Percentiles rank a stretch among this genome's conserved stretches.
phyloP scores from a whole-genome alignment of 2,888 invertebrate genomes.

The Aleiodes testaceus region DNA sequence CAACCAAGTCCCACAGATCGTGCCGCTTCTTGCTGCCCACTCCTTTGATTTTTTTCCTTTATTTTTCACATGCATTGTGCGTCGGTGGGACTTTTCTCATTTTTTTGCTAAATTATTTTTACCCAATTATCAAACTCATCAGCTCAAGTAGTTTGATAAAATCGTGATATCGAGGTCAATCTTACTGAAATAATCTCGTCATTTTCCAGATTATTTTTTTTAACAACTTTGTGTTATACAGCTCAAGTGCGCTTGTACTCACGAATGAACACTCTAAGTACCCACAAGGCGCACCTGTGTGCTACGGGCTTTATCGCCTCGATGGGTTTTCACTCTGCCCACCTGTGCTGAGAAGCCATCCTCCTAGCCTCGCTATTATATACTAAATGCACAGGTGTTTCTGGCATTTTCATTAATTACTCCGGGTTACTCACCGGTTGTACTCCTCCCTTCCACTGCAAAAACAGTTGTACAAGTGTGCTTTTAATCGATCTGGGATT shows the following conservation, averaged over 20 bases:
- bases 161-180: neutral
- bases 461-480: constrained; percentile 2
- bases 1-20: constrained; percentile 50
- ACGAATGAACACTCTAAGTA: constrained; percentile 28
- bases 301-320: constrained; percentile 23
- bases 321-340: constrained; percentile 2
- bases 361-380: neutral
- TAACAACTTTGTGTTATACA: neutral
- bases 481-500: constrained; percentile 14
- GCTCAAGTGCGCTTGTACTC: constrained; percentile 32
- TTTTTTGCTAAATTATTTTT: neutral
- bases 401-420: constrained; percentile 66
- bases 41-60: constrained; percentile 20
- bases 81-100: constrained; percentile 10
- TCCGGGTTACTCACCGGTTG: constrained; percentile 29
- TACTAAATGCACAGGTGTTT: constrained; percentile 63
- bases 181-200: constrained; percentile 21
- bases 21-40: constrained; percentile 47
- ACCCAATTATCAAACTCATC: neutral
- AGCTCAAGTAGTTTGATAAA: neutral
- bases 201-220: neutral
- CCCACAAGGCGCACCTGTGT: constrained; percentile 26
- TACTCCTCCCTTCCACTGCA: neutral
- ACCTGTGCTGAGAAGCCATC: constrained; percentile 16
- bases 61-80: neutral